phyloP scores from a whole-genome alignment of 2,113 vertebrate species.

The Oceanites oceanicus region DNA sequence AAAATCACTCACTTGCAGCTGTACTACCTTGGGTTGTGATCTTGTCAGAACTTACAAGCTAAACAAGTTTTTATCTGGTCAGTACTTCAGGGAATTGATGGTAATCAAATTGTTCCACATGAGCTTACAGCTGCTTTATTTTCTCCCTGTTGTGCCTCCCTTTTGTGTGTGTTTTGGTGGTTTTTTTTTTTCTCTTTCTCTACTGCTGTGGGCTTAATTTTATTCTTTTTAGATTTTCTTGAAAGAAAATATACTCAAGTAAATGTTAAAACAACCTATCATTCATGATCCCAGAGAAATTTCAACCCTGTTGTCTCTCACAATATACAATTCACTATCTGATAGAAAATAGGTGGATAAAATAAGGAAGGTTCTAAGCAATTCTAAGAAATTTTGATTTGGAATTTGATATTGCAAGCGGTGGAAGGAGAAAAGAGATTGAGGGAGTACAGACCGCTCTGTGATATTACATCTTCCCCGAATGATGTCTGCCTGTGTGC shows the following conservation, averaged over 20 bases:
- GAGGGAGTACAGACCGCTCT: background rate
- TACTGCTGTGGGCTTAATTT: background rate
- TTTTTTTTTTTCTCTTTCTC: background rate
- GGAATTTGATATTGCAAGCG: background rate
- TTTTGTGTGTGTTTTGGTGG: background rate
- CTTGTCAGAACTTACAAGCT: conserved; percentile 40
- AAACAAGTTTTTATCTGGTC: conserved; percentile 31
- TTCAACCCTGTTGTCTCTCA: background rate
- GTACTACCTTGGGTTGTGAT: conserved; percentile 9
- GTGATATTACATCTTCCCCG: background rate
- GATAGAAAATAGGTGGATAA: background rate
- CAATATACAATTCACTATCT: background rate
- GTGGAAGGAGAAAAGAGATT: background rate
- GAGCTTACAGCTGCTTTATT: conserved; percentile 24
- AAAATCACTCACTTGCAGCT: background rate
- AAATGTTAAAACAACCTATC: background rate
- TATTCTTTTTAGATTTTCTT: background rate
- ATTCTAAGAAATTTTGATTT: background rate
- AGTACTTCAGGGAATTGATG: conserved; percentile 34
- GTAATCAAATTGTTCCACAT: conserved; percentile 48
- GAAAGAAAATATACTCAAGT: background rate
- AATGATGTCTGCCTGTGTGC: conserved; percentile 9
- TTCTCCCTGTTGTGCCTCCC: background rate
- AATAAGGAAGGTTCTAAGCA: background rate
- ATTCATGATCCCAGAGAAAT: background rate